phyloP scores from a whole-genome alignment of 2,797 vertebrate species.

The Hydrolagus colliei region DNA sequence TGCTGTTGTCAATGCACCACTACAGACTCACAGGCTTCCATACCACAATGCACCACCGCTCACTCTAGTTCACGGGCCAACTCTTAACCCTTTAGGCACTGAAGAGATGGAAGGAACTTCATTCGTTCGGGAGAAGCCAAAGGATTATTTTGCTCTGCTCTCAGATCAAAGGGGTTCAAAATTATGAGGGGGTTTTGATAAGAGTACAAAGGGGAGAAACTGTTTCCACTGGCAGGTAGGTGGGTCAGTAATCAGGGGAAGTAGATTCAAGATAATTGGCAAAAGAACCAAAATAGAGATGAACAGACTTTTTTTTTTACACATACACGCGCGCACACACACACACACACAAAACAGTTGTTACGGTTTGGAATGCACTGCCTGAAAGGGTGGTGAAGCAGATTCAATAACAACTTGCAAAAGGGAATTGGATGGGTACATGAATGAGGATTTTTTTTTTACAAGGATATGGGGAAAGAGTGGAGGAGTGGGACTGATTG shows the following conservation, averaged over 20 bases:
- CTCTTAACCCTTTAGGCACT: constrained; percentile 54
- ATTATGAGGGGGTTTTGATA: not conserved
- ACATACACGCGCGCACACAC: no score
- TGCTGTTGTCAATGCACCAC: not conserved
- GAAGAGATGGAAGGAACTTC: not conserved
- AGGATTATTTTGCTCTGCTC: constrained; percentile 36
- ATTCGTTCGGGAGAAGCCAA: not conserved
- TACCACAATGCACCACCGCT: constrained; percentile 65
- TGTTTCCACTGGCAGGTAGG: not conserved
- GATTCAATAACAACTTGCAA: not conserved
- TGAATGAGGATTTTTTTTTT: not conserved
- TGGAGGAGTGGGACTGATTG: not conserved
- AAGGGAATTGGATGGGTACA: not conserved
- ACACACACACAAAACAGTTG: not conserved
- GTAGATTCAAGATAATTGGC: not conserved
- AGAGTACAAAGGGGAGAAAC: not conserved
- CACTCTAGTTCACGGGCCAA: constrained; percentile 43
- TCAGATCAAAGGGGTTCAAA: constrained; percentile 39
- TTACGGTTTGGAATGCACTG: not conserved
- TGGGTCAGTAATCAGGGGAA: not conserved
- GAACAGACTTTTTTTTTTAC: not conserved
- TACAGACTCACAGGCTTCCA: constrained; percentile 37
- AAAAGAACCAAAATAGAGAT: not conserved
- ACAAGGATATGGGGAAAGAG: not conserved
- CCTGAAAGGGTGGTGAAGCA: not conserved